Evolutionary conservation across 2,113 vertebrate genomes (phyloP).

Genomic region (Anolis carolinensis): DNA sequence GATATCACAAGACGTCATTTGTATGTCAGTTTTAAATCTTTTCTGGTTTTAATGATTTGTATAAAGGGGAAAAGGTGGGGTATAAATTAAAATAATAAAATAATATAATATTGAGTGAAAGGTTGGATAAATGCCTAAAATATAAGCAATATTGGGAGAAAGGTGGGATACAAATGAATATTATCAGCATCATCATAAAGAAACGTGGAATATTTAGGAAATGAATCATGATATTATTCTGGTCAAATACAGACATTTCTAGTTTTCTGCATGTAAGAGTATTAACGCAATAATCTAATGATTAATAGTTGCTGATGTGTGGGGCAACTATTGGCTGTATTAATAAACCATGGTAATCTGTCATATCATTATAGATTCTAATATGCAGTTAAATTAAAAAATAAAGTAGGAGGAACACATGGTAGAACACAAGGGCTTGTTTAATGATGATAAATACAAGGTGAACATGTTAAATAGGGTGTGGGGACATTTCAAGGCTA

Average conservation of each 20-base stretch:
- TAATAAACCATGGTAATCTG: conserved; percentile 21
- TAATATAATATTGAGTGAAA: too few relatives aligned
- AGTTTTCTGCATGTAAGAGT: not conserved
- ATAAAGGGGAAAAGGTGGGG: too few relatives aligned
- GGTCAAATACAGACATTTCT: not conserved
- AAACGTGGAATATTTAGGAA: not conserved
- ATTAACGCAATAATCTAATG: conserved; percentile 40
- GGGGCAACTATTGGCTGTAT: conserved; percentile 8
- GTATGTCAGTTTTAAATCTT: too few relatives aligned
- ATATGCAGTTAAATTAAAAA: conserved; percentile 29
- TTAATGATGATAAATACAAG: conserved; percentile 51
- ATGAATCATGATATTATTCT: not conserved
- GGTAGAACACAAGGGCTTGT: conserved; percentile 34
- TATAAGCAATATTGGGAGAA: too few relatives aligned
- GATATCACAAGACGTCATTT: too few relatives aligned
- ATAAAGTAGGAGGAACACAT: conserved; percentile 11
- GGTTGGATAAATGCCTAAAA: too few relatives aligned
- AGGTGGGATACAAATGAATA: too few relatives aligned
- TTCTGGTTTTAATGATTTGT: too few relatives aligned
- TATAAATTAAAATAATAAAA: too few relatives aligned
- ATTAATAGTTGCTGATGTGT: conserved; percentile 39
- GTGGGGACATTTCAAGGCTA: conserved; percentile 14
- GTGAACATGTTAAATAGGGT: conserved; percentile 35
- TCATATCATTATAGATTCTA: conserved; percentile 9
- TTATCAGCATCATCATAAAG: too few relatives aligned